These are phyloP conservation scores for Chionoecetes opilio DNA, from an alignment of 1,140 invertebrate species.

Conservation along the genomic window DNA sequence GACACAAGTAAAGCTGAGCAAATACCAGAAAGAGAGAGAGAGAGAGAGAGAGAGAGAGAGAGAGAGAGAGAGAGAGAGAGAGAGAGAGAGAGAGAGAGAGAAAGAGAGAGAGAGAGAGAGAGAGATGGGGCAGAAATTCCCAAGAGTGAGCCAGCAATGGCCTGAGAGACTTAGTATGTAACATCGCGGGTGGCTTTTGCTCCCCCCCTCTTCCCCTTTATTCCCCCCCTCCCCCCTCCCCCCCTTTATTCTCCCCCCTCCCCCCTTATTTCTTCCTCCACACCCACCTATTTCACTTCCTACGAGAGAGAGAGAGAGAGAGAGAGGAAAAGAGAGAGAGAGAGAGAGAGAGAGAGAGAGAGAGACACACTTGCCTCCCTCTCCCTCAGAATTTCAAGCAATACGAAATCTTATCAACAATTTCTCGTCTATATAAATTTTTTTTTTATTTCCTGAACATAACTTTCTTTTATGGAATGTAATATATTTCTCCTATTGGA, in stretches of 20 bases:
- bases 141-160: not conserved
- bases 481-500: no score
- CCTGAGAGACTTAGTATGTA: constrained; percentile 19
- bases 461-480: no score
- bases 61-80: constrained; percentile 6
- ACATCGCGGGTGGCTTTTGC: not conserved
- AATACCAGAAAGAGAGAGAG: not conserved
- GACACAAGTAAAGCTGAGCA: not conserved
- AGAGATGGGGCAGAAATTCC: no score
- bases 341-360: constrained; percentile 17
- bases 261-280: not conserved
- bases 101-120: constrained; percentile 18
- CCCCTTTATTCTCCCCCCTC: not conserved
- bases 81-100: constrained; percentile 8
- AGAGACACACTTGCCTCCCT: not conserved
- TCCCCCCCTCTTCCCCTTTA: not conserved
- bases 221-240: not conserved
- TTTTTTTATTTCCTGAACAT: no score
- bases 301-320: constrained; percentile 8
- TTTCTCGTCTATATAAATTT: no score
- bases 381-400: not conserved
- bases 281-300: not conserved
- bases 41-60: constrained; percentile 8
- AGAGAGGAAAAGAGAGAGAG: constrained; percentile 7
- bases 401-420: no score